Base-by-base conservation (phyloP, 1,140 invertebrate genomes). In the Drosophila nasuta region DNA sequence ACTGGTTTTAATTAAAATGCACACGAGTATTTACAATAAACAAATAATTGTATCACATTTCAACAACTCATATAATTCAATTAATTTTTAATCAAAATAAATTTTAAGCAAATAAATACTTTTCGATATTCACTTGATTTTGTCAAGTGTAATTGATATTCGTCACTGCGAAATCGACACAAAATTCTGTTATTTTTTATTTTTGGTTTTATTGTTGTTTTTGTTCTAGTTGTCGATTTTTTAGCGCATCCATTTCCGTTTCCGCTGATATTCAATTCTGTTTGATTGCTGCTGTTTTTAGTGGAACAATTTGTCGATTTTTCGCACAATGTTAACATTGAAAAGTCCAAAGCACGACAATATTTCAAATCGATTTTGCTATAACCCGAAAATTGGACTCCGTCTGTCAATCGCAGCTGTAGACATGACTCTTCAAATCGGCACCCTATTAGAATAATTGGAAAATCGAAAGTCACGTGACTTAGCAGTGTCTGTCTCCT, bases 281-380 rank as follows among this genome's bases (percentile, higher is more conserved):
- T 89, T 89, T 88, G 85, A 88, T 89, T 89, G 78, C 78, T 85
- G 85, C 83, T 82, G 85, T 81, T 89, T 81, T 89, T 85, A 78
- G 85, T 75, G 89, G 78, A 75, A 81, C 81, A 82, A 85, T 89
- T 88, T 88, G 83, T 89, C 51, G 73, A 83, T 74, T 89, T 89
- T 74, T 70, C 81, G 77, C 54, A 49, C 83, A 64, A 80, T 87
- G 83, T 82, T 87, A 79, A 80, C 83, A 80, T 80, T 88, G 80
- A 89, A 89, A 68, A 74, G 38, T 41, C 60, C 49, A 67, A 70
- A 60, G 71, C 38, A 59, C 57, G 64, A 67, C 67, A 77, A 86
- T 81, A 86, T 85, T 81, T 82, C 79, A 87, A 73, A 70, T 62
- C 38, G 77, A 68, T 56, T 76, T 63, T 11, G 15, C 25, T 5